Percentiles rank a stretch among this genome's conserved stretches.
phyloP scores from a whole-genome alignment of 2,888 invertebrate species.

The Ganaspis brasiliensis region DNA sequence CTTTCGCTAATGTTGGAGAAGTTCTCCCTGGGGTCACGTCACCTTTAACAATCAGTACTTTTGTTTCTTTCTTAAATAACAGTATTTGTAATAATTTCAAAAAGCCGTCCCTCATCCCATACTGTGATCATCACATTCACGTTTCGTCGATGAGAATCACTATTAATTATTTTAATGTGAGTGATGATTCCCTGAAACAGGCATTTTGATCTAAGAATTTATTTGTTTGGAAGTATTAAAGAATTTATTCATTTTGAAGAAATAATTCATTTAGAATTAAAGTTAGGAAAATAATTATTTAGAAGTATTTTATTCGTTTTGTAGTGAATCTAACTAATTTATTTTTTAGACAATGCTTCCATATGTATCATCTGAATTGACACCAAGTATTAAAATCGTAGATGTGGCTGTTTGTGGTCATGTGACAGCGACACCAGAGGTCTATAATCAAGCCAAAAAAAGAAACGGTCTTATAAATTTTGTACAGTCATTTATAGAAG shows the following conservation, averaged over 20 bases:
- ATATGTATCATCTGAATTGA: slow-evolving; percentile 79
- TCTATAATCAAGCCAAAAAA: slow-evolving; percentile 81
- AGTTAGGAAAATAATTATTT: too few relatives aligned
- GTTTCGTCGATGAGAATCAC: slow-evolving; percentile 53
- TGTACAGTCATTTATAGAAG: slow-evolving; percentile 63
- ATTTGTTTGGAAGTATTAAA: too few relatives aligned
- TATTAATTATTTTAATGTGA: slow-evolving; percentile 66
- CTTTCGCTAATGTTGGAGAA: slow-evolving; percentile 89
- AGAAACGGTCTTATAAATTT: slow-evolving; percentile 78
- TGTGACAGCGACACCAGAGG: slow-evolving; percentile 82
- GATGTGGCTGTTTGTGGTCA: slow-evolving; percentile 86
- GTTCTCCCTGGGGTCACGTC: slow-evolving; percentile 85
- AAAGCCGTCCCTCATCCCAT: background rate
- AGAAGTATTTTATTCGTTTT: background rate
- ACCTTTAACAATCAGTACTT: slow-evolving; percentile 82
- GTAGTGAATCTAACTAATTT: background rate
- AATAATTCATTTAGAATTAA: too few relatives aligned
- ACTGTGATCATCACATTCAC: slow-evolving; percentile 42
- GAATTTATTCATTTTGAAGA: too few relatives aligned
- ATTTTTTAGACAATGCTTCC: slow-evolving; percentile 80
- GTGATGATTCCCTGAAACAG: slow-evolving; percentile 44
- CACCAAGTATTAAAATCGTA: slow-evolving; percentile 81
- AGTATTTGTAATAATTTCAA: background rate
- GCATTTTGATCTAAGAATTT: too few relatives aligned
- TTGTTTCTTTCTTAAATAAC: slow-evolving; percentile 71